These are phyloP conservation scores for Apodemus agrarius DNA, from an alignment of 2,797 vertebrate genomes.

Conservation along the genomic window DNA sequence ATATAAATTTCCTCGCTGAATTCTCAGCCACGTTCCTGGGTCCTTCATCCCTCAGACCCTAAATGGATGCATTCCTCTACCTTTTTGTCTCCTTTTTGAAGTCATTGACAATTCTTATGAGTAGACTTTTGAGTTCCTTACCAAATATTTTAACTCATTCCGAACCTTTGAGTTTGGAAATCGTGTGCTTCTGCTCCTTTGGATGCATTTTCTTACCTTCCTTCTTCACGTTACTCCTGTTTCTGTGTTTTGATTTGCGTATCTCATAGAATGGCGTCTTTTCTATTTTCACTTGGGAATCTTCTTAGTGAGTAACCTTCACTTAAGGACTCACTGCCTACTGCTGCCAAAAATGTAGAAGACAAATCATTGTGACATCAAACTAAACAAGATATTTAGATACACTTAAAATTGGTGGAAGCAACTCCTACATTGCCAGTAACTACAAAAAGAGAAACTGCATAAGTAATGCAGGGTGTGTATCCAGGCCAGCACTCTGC, in stretches of 20 bases:
- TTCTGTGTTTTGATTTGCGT: background rate
- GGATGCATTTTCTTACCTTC: background rate
- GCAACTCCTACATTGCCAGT: background rate
- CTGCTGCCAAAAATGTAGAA: background rate
- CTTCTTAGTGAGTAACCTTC: background rate
- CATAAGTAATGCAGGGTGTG: background rate
- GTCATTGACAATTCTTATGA: background rate
- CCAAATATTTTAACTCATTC: background rate
- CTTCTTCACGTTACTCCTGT: background rate
- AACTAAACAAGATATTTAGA: background rate
- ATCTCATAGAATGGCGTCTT: background rate
- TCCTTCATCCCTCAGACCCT: background rate
- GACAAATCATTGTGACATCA: background rate
- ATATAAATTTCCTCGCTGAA: background rate
- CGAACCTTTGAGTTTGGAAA: background rate
- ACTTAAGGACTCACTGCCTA: background rate
- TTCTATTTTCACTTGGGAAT: background rate
- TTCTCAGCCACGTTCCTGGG: background rate
- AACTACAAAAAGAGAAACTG: background rate
- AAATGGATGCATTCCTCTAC: background rate
- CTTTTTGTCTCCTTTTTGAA: background rate
- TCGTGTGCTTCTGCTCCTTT: background rate
- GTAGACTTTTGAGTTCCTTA: background rate
- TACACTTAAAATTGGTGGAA: background rate
- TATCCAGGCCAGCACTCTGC: background rate